These are phyloP conservation scores for Spicauda simplicius DNA, from an alignment of 2,888 invertebrate species.

Conservation along the genomic window DNA sequence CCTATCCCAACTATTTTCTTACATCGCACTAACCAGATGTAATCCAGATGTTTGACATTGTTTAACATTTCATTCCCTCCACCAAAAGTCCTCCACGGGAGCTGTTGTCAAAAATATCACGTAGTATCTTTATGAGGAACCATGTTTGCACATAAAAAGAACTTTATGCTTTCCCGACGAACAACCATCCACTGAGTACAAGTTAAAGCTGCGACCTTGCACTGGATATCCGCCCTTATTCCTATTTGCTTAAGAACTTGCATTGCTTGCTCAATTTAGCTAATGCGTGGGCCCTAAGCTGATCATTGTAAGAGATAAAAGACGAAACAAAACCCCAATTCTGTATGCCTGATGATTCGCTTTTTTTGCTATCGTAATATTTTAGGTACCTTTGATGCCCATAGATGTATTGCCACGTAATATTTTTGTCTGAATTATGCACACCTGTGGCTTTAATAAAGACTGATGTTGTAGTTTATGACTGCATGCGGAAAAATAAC, in stretches of 20 bases:
- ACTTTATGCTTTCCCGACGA: conserved; percentile 61
- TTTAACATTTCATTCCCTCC: conserved; percentile 52
- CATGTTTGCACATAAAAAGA: conserved; percentile 77
- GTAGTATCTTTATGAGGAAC: conserved; percentile 71
- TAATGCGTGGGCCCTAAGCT: conserved; percentile 29
- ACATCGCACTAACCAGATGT: conserved; percentile 16
- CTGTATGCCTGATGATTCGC: conserved; percentile 59
- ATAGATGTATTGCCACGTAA: conserved; percentile 20
- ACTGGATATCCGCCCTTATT: conserved; percentile 7
- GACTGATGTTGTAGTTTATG: neutral
- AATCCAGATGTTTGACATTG: conserved; percentile 37
- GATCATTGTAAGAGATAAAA: conserved; percentile 51
- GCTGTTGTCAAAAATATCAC: conserved; percentile 76
- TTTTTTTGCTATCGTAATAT: conserved; percentile 59
- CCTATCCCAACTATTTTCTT: conserved; percentile 3
- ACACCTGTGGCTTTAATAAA: conserved; percentile 10
- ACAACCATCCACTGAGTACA: conserved; percentile 41
- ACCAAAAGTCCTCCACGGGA: conserved; percentile 27
- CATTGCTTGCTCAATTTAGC: conserved; percentile 1
- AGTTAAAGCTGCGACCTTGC: neutral
- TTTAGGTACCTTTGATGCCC: conserved; percentile 43
- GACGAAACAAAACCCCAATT: conserved; percentile 60
- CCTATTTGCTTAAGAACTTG: neutral
- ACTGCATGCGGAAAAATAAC: neutral
- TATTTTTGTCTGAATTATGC: conserved; percentile 22